Evolutionary conservation across 2,888 invertebrate genomes (phyloP), one percentile per base, ranked within the genome.

Genomic region (Scaptomyza tumidula): DNA sequence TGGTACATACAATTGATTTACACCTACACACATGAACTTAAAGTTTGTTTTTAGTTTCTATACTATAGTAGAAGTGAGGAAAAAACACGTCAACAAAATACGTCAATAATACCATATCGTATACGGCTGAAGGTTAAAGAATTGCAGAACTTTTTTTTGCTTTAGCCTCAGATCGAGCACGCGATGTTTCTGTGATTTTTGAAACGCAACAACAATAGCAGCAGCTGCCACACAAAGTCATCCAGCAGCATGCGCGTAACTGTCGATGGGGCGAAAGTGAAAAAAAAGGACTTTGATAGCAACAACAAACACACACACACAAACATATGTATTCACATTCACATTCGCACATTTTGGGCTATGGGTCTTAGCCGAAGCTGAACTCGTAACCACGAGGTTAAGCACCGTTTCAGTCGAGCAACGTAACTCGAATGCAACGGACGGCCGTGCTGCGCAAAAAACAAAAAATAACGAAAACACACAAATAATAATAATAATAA

Each of bases 381-480:
- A 62, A 56, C 55, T 72, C 72, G 75, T 44, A 43, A 16, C 16
- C 46, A 50, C 75, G 73, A 69, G 45, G 35, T 59, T 29, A 37
- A 50, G 43, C 59, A 70, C 49, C 57, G 29, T 46, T 71, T 90
- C 83, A 91, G 91, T 91, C 88, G 90, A 91, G 90, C 87, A 81
- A 77, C 86, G 88, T 78, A 85, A 83, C 89, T 90, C 89, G 79
- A 90, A 88, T 80, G 77, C 73, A 86, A 80, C 88, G 89, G 86
- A 83, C 78, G 75, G 33, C 29, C 45, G 71, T 64, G 68, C 54
- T 63, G 61, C 63, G 64, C 72, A 9, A 9, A 48, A 56, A 46
- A 60, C 33, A 27, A 59, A 59, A 50, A 52, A 50, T 16, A 46
- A 19, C 33, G 5, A 4, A n/a, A 33, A 31, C 6, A 13, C 1